Conservation (phyloP, 2,888 invertebrate species). For the Ceratothoa steindachneri region DNA sequence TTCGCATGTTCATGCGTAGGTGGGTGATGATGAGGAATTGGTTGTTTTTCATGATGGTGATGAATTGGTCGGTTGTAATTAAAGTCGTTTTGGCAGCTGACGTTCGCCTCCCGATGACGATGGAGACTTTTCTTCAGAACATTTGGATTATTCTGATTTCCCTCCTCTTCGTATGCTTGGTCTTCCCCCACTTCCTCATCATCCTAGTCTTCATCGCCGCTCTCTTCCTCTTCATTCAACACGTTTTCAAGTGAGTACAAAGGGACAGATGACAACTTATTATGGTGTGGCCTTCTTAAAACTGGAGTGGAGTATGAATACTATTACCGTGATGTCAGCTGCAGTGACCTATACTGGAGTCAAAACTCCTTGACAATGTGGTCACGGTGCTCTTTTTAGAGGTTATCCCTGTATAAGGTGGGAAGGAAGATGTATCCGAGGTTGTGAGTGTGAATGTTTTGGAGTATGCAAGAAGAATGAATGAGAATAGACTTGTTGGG, state of each 20-base stretch:
- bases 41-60: too few relatives aligned
- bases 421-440: too few relatives aligned
- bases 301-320: neutral
- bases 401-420: too few relatives aligned
- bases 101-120: slow-evolving; percentile 58
- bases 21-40: too few relatives aligned
- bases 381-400: too few relatives aligned
- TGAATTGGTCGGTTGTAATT: too few relatives aligned
- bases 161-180: slow-evolving; percentile 56
- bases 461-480: too few relatives aligned
- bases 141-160: slow-evolving; percentile 57
- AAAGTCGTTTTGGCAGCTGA: too few relatives aligned
- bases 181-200: slow-evolving; percentile 58
- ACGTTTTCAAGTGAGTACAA: slow-evolving; percentile 52
- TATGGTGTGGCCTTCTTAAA: neutral
- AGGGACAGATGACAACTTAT: too few relatives aligned
- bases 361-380: neutral
- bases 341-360: neutral
- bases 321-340: neutral
- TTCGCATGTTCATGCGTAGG: too few relatives aligned
- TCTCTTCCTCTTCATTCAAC: slow-evolving; percentile 54
- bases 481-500: too few relatives aligned
- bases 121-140: slow-evolving; percentile 61
- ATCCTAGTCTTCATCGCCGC: slow-evolving; percentile 56
- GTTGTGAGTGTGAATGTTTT: too few relatives aligned